Percentiles rank a stretch among this genome's conserved stretches.
phyloP scores from a whole-genome alignment of 2,113 vertebrate genomes.

The Toxotes chatareus region DNA sequence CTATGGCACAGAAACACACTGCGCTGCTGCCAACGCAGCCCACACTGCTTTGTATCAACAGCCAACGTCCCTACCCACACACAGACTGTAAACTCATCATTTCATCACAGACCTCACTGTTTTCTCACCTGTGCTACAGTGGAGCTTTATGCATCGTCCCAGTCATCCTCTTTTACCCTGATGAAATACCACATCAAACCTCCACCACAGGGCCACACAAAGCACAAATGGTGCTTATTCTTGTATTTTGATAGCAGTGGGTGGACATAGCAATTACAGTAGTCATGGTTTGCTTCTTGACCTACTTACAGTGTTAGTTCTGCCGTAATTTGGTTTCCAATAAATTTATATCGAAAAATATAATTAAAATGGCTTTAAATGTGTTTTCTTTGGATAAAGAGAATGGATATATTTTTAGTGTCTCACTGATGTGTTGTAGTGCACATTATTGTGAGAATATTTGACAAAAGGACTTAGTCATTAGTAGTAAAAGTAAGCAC shows the following conservation, averaged over 20 bases:
- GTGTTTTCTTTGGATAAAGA: slow-evolving; percentile 3
- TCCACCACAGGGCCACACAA: not conserved
- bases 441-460: not conserved
- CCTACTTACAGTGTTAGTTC: slow-evolving; percentile 6
- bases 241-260: not conserved
- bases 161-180: not conserved
- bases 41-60: slow-evolving; percentile 50
- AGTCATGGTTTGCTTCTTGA: slow-evolving; percentile 20
- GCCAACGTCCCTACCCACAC: slow-evolving; percentile 32
- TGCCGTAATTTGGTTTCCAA: not conserved
- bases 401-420: not conserved
- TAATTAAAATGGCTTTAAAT: not conserved
- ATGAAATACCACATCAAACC: not conserved
- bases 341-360: not conserved
- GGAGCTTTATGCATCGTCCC: not conserved
- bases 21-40: slow-evolving; percentile 54
- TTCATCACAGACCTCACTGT: slow-evolving; percentile 7
- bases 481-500: not conserved
- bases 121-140: slow-evolving; percentile 24
- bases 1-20: slow-evolving; percentile 57
- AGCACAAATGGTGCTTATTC: not conserved
- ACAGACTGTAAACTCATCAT: slow-evolving; percentile 38
- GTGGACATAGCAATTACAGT: not conserved
- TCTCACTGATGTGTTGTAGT: not conserved
- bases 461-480: not conserved